Conservation (phyloP, 2,797 vertebrate genomes). For the Nyctibius grandis region DNA sequence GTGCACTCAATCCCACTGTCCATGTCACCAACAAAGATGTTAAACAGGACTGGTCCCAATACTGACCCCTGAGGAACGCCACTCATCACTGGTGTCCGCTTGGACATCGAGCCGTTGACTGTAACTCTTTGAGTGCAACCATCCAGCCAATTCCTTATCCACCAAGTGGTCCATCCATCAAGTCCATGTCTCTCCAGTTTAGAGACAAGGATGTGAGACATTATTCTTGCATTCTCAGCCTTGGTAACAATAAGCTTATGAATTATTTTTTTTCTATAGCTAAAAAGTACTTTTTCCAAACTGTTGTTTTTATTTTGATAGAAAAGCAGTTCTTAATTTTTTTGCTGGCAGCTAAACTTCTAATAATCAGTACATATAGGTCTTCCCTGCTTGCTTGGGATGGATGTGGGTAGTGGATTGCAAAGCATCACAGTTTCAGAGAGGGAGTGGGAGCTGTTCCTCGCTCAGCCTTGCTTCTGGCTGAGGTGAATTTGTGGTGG, state of each 20-base stretch:
- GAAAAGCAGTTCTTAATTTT: background rate
- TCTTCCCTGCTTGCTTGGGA: background rate
- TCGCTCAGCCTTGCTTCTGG: background rate
- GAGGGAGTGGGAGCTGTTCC: background rate
- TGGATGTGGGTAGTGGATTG: fast-evolving
- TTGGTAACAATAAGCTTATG: background rate
- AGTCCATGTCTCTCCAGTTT: too few species aligned
- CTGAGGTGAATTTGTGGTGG: background rate
- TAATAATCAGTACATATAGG: background rate
- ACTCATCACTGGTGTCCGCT: too few species aligned
- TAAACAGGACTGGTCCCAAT: too few species aligned
- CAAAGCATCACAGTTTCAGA: background rate
- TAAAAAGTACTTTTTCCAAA: background rate
- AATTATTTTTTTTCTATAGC: background rate
- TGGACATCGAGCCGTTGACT: too few species aligned
- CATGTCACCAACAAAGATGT: too few species aligned
- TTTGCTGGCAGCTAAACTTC: background rate
- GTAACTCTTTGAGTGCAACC: too few species aligned
- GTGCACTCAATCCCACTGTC: too few species aligned
- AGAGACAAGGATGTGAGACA: too few species aligned
- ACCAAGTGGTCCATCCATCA: too few species aligned
- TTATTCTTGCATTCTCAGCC: background rate
- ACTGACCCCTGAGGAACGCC: too few species aligned
- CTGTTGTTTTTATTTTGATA: background rate
- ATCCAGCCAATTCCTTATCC: too few species aligned